A percentile compares a stretch with the other conserved stretches of the same genome.
phyloP scores from a whole-genome alignment of 2,888 invertebrate species.

The Idaea aversata region DNA sequence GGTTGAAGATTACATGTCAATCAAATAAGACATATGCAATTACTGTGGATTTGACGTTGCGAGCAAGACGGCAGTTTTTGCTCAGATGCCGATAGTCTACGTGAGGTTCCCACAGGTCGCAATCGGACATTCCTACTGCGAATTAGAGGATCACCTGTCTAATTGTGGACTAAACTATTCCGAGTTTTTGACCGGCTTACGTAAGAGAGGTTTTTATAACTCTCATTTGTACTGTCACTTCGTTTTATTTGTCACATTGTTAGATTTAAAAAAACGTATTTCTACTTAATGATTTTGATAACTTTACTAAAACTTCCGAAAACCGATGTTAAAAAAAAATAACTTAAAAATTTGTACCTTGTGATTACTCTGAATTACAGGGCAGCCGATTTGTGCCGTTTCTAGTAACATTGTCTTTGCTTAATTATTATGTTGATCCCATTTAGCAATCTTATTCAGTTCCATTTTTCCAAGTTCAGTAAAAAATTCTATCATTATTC shows the following conservation, averaged over 20 bases:
- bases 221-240: background rate
- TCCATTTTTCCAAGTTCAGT: background rate
- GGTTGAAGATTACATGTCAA: constrained; percentile 48
- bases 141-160: constrained; percentile 79
- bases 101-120: constrained; percentile 75
- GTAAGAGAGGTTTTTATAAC: background rate
- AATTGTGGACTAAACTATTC: constrained; percentile 57
- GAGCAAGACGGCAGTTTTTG: constrained; percentile 59
- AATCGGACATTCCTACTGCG: constrained; percentile 59
- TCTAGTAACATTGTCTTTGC: no score
- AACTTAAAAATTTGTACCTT: no score
- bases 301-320: no score
- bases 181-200: constrained; percentile 33
- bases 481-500: background rate
- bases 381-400: no score
- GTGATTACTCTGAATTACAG: no score
- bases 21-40: constrained; percentile 42
- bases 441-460: background rate
- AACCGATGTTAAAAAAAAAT: no score
- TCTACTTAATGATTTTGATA: no score
- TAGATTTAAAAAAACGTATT: no score
- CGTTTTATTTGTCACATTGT: background rate
- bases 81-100: constrained; percentile 71
- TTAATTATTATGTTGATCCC: background rate
- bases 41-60: constrained; percentile 53